Conservation (phyloP, 2,888 invertebrate species). For the Sialis fuliginosa region DNA sequence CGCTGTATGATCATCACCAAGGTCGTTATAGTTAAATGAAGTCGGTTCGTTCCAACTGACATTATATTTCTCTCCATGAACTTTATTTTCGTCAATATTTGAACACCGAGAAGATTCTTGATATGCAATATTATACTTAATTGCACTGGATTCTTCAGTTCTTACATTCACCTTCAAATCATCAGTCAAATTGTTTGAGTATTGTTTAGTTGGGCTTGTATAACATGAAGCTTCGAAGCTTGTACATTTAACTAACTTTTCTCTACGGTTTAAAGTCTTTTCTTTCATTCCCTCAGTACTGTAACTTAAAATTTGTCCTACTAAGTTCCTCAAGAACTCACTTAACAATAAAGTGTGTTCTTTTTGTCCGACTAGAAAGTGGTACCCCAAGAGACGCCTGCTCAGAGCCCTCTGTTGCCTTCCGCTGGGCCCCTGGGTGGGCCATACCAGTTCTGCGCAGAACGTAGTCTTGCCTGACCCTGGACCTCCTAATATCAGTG, state of each 20-base stretch:
- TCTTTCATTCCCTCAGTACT: constrained; percentile 33
- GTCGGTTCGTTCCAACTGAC: not conserved
- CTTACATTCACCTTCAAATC: not conserved
- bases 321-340: constrained; percentile 69
- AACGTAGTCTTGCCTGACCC: constrained; percentile 91
- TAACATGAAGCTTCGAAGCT: constrained; percentile 29
- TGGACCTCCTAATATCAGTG: constrained; percentile 75
- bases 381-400: constrained; percentile 65
- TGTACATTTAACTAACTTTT: constrained; percentile 16
- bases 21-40: constrained; percentile 1
- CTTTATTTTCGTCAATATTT: not conserved
- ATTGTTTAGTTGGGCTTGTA: constrained; percentile 24
- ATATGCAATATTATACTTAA: not conserved
- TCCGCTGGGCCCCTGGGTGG: constrained; percentile 45
- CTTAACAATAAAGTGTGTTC: constrained; percentile 71
- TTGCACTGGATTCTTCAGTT: not conserved
- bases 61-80: not conserved
- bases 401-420: constrained; percentile 56
- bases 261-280: constrained; percentile 19
- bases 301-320: constrained; percentile 67
- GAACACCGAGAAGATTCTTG: not conserved
- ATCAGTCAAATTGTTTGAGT: not conserved
- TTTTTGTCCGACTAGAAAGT: constrained; percentile 74
- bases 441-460: constrained; percentile 60
- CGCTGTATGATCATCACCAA: constrained; percentile 2